phyloP scores from a whole-genome alignment of 2,797 vertebrate genomes.

The Poecilia picta region DNA sequence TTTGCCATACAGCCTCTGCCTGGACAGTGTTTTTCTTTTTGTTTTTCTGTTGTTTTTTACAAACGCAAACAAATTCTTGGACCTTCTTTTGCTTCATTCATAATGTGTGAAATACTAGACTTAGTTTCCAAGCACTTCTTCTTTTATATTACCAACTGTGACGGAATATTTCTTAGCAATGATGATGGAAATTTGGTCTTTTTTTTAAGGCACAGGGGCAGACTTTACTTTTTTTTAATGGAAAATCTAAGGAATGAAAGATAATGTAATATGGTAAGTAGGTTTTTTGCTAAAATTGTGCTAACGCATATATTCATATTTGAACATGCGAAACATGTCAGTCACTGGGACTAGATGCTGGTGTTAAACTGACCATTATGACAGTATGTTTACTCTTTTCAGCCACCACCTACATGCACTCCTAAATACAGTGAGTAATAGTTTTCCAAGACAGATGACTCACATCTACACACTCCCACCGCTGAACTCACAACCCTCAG shows the following conservation, averaged over 20 bases:
- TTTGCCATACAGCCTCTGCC: constrained; percentile 11
- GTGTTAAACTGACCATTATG: constrained; percentile 12
- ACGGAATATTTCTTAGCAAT: background rate
- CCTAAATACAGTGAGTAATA: constrained; percentile 34
- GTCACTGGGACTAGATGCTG: constrained; percentile 4
- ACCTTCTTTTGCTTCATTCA: background rate
- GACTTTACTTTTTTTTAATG: too few relatives aligned
- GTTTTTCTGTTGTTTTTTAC: constrained; percentile 22
- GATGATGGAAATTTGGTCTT: background rate
- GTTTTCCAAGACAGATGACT: constrained; percentile 18
- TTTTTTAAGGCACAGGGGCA: too few relatives aligned
- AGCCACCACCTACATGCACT: constrained; percentile 33
- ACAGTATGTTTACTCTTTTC: constrained; percentile 33
- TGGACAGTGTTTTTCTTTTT: constrained; percentile 32
- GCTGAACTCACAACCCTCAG: constrained; percentile 23
- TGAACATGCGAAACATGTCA: background rate
- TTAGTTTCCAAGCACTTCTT: constrained; percentile 25
- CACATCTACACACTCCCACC: constrained; percentile 16
- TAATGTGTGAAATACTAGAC: background rate
- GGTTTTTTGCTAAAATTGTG: background rate
- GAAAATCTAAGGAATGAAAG: too few relatives aligned
- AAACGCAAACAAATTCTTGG: background rate
- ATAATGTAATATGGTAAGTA: too few relatives aligned
- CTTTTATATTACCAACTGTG: background rate
- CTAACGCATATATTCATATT: background rate